phyloP scores from a whole-genome alignment of 2,113 vertebrate species.

The Notothenia rossii region DNA sequence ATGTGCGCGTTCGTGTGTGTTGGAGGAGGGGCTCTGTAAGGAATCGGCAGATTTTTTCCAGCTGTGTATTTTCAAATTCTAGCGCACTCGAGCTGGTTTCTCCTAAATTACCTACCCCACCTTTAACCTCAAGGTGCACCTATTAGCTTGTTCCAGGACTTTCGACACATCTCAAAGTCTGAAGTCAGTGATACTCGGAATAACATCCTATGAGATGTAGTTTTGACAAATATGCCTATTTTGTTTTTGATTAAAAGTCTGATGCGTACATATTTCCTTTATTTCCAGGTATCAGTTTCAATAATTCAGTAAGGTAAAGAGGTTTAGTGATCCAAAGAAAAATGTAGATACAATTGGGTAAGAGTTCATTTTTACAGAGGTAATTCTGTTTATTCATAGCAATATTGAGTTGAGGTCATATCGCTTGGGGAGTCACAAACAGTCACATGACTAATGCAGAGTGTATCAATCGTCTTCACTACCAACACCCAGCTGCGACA shows the following conservation, averaged over 20 bases:
- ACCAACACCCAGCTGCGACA: conserved; percentile 15
- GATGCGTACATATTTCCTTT: neutral
- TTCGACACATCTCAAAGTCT: neutral
- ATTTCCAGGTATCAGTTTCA: neutral
- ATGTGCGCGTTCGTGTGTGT: no score
- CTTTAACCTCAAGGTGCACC: neutral
- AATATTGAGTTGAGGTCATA: conserved; percentile 27
- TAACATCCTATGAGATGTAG: neutral
- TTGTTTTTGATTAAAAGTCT: neutral
- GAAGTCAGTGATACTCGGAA: neutral
- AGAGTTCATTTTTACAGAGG: neutral
- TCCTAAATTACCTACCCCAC: no score
- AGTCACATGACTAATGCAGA: conserved; percentile 18
- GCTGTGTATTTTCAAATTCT: no score
- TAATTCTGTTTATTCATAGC: conserved; percentile 1
- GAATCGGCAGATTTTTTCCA: no score
- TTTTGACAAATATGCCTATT: neutral
- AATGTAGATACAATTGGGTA: neutral
- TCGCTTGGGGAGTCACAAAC: conserved; percentile 14
- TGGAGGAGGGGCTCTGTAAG: no score
- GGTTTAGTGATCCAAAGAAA: neutral
- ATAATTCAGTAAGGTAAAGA: neutral
- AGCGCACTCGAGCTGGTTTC: no score
- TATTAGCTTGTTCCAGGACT: no score
- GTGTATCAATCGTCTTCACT: conserved; percentile 33